Evolutionary conservation across 2,888 invertebrate species (phyloP).

Genomic region (Perdita meconis): DNA sequence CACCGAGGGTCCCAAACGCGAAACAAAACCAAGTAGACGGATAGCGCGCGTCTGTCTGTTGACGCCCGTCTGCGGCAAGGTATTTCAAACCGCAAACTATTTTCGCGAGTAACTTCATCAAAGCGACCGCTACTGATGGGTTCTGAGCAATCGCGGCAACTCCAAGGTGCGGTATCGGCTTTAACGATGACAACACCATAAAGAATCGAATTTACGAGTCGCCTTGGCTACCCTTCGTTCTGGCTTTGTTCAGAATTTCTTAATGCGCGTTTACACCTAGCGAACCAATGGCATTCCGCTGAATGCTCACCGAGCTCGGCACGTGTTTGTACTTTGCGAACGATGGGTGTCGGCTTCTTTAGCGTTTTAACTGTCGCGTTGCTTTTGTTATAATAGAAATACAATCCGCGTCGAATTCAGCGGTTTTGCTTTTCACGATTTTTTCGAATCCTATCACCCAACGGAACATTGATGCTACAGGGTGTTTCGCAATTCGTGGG

Average conservation of each 20-base stretch:
- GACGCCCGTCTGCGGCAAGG: not conserved
- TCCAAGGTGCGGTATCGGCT: conserved; percentile 43
- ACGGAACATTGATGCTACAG: too few species aligned
- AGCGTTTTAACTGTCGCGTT: too few species aligned
- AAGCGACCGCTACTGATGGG: conserved; percentile 49
- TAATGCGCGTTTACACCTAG: not conserved
- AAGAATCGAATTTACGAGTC: conserved; percentile 77
- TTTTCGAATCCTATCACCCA: too few species aligned
- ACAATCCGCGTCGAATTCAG: too few species aligned
- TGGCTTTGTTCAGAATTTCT: conserved; percentile 27
- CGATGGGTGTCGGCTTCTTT: too few species aligned
- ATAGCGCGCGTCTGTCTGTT: too few species aligned
- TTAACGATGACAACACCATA: conserved; percentile 74
- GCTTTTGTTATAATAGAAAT: too few species aligned
- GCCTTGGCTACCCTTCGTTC: conserved; percentile 24
- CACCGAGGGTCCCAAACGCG: not conserved
- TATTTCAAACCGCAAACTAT: conserved; percentile 22
- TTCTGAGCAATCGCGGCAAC: conserved; percentile 16
- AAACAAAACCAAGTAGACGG: conserved; percentile 17
- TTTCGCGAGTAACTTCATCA: conserved; percentile 54
- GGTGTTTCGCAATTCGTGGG: too few species aligned
- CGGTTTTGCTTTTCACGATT: too few species aligned
- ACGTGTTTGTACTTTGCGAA: too few species aligned
- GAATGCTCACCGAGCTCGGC: too few species aligned
- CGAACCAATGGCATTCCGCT: not conserved